Conservation (phyloP, 2,888 invertebrate species). For the Thysanoteuthis rhombus region DNA sequence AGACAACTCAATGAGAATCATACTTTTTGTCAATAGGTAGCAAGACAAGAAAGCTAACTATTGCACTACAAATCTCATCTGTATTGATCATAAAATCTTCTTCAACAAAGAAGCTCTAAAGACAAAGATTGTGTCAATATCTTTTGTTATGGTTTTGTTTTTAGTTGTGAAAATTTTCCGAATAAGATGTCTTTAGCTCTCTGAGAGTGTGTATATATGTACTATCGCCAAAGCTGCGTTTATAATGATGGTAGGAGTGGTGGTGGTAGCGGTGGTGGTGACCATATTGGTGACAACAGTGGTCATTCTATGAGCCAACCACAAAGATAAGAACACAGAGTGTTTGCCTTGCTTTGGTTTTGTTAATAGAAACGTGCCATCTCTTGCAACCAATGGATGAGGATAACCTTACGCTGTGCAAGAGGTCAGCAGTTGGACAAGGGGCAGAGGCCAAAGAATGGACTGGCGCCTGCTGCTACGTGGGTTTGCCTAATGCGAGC, state of each 20-base stretch:
- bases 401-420: background rate
- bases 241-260: background rate
- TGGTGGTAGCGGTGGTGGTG: background rate
- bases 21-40: too few species aligned
- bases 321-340: background rate
- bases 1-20: too few species aligned
- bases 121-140: too few species aligned
- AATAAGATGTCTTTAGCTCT: background rate
- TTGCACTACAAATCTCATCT: too few species aligned
- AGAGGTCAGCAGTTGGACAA: background rate
- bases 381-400: background rate
- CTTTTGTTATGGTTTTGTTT: background rate
- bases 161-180: background rate
- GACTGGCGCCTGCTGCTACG: background rate
- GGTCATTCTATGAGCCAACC: background rate
- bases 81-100: too few species aligned
- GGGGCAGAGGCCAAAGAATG: background rate
- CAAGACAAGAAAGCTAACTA: too few species aligned
- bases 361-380: conserved; percentile 12
- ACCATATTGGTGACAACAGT: background rate
- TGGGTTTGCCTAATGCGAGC: background rate
- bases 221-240: background rate
- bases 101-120: too few species aligned
- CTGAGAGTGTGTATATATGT: background rate
- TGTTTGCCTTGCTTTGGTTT: background rate